Evolutionary conservation across 2,888 invertebrate species (phyloP).

Genomic region (Corythucha ciliata): DNA sequence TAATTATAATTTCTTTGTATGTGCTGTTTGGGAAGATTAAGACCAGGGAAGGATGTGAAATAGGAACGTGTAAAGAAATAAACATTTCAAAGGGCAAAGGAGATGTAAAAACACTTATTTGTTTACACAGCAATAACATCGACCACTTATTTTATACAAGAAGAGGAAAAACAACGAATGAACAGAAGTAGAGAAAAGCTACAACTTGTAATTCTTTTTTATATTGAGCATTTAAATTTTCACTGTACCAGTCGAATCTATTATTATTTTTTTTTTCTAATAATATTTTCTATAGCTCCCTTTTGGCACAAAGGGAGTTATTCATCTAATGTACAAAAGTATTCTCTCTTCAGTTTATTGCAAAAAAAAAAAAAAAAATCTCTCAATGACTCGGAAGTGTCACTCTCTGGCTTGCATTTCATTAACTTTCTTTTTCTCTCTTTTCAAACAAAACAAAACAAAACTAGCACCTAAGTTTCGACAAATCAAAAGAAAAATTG

Average conservation of each 20-base stretch:
- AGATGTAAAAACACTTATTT: conserved; percentile 1
- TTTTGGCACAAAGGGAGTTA: no score
- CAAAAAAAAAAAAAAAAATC: background rate
- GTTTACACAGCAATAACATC: conserved; percentile 10
- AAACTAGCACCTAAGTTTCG: no score
- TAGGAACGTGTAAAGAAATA: conserved; percentile 3
- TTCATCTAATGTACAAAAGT: conserved; percentile 22
- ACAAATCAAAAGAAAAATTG: no score
- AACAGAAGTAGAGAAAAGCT: conserved; percentile 18
- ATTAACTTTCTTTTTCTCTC: no score
- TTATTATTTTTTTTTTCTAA: conserved; percentile 24
- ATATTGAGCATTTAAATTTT: conserved; percentile 31
- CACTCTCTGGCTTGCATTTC: no score
- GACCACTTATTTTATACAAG: background rate
- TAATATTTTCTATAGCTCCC: no score
- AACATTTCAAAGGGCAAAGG: background rate
- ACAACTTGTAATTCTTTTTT: conserved; percentile 18
- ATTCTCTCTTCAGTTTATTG: background rate
- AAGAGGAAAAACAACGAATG: conserved; percentile 11
- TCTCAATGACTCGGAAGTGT: background rate
- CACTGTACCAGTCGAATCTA: conserved; percentile 31
- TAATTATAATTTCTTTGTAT: no score
- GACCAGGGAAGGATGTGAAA: no score
- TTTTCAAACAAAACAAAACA: no score
- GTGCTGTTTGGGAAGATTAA: no score